phyloP scores from a whole-genome alignment of 2,888 invertebrate species.

The Hyposoter didymator region DNA sequence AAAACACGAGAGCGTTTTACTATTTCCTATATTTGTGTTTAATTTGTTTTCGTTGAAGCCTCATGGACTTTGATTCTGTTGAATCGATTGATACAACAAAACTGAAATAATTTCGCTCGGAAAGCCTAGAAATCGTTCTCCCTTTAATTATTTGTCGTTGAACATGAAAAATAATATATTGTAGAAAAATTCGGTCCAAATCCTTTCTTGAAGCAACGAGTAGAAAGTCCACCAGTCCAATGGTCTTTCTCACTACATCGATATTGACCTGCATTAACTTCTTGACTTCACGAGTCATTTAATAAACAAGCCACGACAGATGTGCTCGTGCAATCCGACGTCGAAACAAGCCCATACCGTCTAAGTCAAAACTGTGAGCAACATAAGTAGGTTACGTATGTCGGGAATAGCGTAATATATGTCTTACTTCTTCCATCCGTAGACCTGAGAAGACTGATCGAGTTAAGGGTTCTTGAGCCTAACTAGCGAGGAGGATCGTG shows the following conservation, averaged over 20 bases:
- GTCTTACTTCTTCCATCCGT: slow-evolving; percentile 44
- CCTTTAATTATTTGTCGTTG: no score
- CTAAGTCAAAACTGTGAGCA: slow-evolving; percentile 37
- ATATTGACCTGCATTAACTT: slow-evolving; percentile 18
- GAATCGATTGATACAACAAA: no score
- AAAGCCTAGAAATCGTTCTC: no score
- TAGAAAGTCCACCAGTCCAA: not conserved
- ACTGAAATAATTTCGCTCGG: no score
- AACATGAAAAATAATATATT: no score
- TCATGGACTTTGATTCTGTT: no score
- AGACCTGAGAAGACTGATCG: slow-evolving; percentile 50
- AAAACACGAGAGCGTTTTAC: not conserved
- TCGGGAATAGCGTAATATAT: slow-evolving; percentile 51
- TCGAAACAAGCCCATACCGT: slow-evolving; percentile 49
- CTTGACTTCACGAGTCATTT: slow-evolving; percentile 47
- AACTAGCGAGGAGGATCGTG: not conserved
- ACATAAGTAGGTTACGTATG: slow-evolving; percentile 60
- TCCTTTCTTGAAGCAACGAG: not conserved
- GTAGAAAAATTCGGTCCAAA: no score
- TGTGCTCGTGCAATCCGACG: slow-evolving; percentile 58
- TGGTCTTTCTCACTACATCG: not conserved
- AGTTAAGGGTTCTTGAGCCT: slow-evolving; percentile 40
- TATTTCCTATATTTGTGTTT: no score
- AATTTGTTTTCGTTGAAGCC: no score
- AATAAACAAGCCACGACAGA: slow-evolving; percentile 58